Evolutionary conservation across 1,140 invertebrate species (phyloP).

Genomic region (Meloidogyne floridensis): DNA sequence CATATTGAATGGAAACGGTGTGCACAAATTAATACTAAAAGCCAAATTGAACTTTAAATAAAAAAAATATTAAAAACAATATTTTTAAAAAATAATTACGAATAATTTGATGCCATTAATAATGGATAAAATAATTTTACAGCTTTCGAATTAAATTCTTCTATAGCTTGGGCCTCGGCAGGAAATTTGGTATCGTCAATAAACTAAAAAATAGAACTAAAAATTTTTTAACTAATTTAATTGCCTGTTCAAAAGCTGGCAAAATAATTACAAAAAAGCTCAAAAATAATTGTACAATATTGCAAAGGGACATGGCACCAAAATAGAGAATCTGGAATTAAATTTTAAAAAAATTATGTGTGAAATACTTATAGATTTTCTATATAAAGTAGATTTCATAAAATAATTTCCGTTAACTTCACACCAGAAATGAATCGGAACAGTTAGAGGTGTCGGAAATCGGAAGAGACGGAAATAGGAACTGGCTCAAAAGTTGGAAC

Average conservation of each 20-base stretch:
- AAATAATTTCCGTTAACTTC: too few species aligned
- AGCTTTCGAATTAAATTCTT: conserved; percentile 31
- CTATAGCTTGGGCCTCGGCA: conserved; percentile 15
- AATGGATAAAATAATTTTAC: conserved; percentile 41
- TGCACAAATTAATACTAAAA: conserved; percentile 49
- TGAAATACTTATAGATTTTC: too few species aligned
- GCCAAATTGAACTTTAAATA: conserved; percentile 42
- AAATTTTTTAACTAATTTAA: background rate
- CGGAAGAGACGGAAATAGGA: too few species aligned
- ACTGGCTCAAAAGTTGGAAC: too few species aligned
- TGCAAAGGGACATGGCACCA: conserved; percentile 26
- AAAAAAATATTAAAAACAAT: too few species aligned
- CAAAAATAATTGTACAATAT: conserved; percentile 35
- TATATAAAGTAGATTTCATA: too few species aligned
- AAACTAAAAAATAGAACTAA: conserved; percentile 40
- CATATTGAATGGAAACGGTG: conserved; percentile 50
- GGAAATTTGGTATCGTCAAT: conserved; percentile 40
- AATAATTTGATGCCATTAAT: conserved; percentile 48
- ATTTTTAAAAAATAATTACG: background rate
- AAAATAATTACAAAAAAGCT: conserved; percentile 48
- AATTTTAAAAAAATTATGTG: too few species aligned
- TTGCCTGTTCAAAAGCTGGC: conserved; percentile 45
- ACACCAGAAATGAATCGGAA: too few species aligned
- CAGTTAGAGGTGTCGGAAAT: too few species aligned
- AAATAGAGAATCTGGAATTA: conserved; percentile 9